Base-by-base conservation (phyloP, 2,113 vertebrate genomes). In the Heptranchias perlo region DNA sequence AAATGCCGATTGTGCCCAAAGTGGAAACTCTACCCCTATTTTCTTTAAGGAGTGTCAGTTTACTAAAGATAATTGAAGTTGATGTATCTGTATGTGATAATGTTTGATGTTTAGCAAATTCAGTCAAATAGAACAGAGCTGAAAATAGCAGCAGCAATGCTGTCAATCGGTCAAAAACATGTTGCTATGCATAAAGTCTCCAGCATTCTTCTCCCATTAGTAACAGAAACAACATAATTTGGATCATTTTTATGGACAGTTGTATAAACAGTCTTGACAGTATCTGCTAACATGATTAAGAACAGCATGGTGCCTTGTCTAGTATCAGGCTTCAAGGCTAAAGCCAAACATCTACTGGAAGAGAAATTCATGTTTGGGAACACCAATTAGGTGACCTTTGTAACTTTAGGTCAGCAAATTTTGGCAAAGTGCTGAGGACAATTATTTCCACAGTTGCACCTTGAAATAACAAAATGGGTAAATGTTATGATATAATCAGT, bases 231-330 rank as follows among this genome's bases (percentile, higher is more conserved):
- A n/a, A n/a, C n/a, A n/a, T n/a, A n/a, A n/a, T n/a, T n/a, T n/a
- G n/a, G n/a, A n/a, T n/a, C n/a, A 31, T 89, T 89, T 89, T 89
- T 54, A 54, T 11, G 35, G 52, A n/a, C 54, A 6, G 14, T 61
- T 92, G 31, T 92, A 35, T 92, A 61, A 61, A 92, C 89, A 92
- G 31, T 7, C 16, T 91, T 92, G 89, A 61, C 31, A n/a, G 89
- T 62, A 92, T 62, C 89, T 92, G 89, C 35, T 92, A 92, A 92
- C 58, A 39, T 61, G 31, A 58, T n/a, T 91, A 61, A 91, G n/a
- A 91, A 23, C 87, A n/a, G 89, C 35, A n/a, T 21, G 31, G 35
- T 92, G 89, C 2, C 89, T 92, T 61, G 54, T 58, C 52, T 58
- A 91, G 52, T 58, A 5, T 58, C 31, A 61, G 35, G 87, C 54